Percentiles rank a stretch among this genome's conserved stretches.
Conservation (phyloP, 2,888 invertebrate species). For the Willowsia nigromaculata region DNA sequence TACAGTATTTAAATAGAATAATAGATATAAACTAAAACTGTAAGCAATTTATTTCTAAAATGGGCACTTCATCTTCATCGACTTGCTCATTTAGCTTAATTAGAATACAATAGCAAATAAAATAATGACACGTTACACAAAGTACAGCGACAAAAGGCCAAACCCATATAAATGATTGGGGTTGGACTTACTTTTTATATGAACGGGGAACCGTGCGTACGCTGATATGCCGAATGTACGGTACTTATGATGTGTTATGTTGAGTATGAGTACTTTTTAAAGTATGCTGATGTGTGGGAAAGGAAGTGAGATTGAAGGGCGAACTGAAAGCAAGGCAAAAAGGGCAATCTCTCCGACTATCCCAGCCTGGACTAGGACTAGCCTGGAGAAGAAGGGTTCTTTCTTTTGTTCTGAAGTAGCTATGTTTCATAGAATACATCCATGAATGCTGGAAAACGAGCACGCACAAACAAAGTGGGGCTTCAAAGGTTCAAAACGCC, state of each 20-base stretch:
- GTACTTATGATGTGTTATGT: too few relatives aligned
- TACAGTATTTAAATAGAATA: not conserved
- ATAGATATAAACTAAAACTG: not conserved
- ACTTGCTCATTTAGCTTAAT: not conserved
- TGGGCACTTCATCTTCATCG: not conserved
- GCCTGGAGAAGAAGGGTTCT: too few relatives aligned
- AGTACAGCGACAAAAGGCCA: not conserved
- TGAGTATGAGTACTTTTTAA: too few relatives aligned
- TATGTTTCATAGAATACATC: too few relatives aligned
- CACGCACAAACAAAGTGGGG: too few relatives aligned
- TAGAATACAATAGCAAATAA: slow-evolving; percentile 40
- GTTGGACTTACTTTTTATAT: not conserved
- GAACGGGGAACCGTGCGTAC: not conserved
- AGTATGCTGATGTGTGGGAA: slow-evolving; percentile 4
- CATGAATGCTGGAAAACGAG: too few relatives aligned
- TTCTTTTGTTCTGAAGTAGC: too few relatives aligned
- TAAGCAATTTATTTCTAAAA: not conserved
- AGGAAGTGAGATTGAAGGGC: not conserved
- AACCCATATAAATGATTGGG: not conserved
- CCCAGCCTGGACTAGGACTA: too few relatives aligned
- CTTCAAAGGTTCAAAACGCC: not conserved
- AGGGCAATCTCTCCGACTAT: too few relatives aligned
- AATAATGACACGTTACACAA: not conserved
- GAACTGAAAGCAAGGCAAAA: too few relatives aligned
- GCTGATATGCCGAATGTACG: not conserved